Conservation (phyloP, 2,888 invertebrate genomes). For the Diachrysia chrysitis region DNA sequence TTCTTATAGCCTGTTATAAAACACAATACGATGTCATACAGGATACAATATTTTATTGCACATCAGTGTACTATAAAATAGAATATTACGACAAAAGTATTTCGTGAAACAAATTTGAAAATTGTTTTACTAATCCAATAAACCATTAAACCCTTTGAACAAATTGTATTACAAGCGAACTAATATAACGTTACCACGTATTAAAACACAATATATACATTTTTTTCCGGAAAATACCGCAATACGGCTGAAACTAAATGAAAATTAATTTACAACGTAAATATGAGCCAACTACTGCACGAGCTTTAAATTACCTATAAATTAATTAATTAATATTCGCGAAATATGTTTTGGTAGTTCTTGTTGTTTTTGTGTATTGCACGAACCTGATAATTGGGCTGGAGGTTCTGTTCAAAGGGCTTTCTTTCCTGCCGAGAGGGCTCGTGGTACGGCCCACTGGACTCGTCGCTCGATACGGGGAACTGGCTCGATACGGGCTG, state of each 20-base stretch:
- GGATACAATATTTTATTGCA: not conserved
- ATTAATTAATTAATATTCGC: conserved; percentile 53
- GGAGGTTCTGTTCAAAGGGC: conserved; percentile 86
- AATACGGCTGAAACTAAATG: conserved; percentile 62
- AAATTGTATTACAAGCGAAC: conserved; percentile 7
- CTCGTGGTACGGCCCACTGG: conserved; percentile 86
- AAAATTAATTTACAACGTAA: conserved; percentile 68
- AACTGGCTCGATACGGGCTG: conserved; percentile 78
- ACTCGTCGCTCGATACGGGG: conserved; percentile 83
- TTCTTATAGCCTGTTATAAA: not conserved
- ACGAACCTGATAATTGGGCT: conserved; percentile 88
- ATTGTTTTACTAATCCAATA: not conserved
- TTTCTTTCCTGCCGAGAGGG: conserved; percentile 87
- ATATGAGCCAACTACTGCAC: conserved; percentile 52
- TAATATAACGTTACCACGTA: conserved; percentile 1
- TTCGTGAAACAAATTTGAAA: not conserved
- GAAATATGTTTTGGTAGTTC: conserved; percentile 19
- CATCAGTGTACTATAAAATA: not conserved
- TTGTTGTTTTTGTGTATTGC: too few relatives aligned
- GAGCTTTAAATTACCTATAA: conserved; percentile 58
- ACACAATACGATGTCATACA: not conserved
- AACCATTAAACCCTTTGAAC: not conserved
- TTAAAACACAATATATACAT: conserved; percentile 53
- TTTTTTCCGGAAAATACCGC: conserved; percentile 59
- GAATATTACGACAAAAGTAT: not conserved